A percentile compares a stretch with the other conserved stretches of the same genome.
phyloP scores from a whole-genome alignment of 2,797 vertebrate species.

The Coregonus ussuriensis region DNA sequence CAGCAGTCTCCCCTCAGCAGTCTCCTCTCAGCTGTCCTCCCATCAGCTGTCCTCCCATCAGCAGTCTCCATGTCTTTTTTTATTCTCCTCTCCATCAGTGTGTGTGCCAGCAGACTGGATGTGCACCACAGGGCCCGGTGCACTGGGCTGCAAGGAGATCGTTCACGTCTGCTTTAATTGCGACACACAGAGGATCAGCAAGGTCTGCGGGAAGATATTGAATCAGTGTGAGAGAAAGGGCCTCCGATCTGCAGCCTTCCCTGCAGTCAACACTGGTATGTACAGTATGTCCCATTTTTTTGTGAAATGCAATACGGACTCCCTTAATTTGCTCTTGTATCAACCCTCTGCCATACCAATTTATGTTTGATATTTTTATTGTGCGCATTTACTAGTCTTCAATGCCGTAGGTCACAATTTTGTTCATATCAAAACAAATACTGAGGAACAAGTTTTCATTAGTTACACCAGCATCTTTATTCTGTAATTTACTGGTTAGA shows the following conservation, averaged over 20 bases:
- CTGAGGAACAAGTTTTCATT: background rate
- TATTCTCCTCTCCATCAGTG: constrained; percentile 27
- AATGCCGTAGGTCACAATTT: background rate
- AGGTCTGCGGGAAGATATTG: constrained; percentile 42
- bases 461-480: too few relatives aligned
- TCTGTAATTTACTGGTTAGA: background rate
- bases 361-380: background rate
- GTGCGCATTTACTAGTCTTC: background rate
- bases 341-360: background rate
- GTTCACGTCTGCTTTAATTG: too few relatives aligned
- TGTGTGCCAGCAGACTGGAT: constrained; percentile 17
- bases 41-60: too few relatives aligned
- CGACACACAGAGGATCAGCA: too few relatives aligned
- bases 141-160: constrained; percentile 24
- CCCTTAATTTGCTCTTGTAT: background rate
- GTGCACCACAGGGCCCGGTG: constrained; percentile 55
- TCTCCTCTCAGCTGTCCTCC: too few relatives aligned
- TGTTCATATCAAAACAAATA: background rate
- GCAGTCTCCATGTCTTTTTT: background rate
- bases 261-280: constrained; percentile 68
- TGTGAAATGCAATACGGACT: too few relatives aligned
- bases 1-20: too few relatives aligned
- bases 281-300: constrained; percentile 1
- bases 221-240: constrained; percentile 59
- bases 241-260: constrained; percentile 58